Conservation (phyloP, 30 jellyfish, hydroid and myxozoan genomes). For the Clytia hemisphaerica region DNA sequence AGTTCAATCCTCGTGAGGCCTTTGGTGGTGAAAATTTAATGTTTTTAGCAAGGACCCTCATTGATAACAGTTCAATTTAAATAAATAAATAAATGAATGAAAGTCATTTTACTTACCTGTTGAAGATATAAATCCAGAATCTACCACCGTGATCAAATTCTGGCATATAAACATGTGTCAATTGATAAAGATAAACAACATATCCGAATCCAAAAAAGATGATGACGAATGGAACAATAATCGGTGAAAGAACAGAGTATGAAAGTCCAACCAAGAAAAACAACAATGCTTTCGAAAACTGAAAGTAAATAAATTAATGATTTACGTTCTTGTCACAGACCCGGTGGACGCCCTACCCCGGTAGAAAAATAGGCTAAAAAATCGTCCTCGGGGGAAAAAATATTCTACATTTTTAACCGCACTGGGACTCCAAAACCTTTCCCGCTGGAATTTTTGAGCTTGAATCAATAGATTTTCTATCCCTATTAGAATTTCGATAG, state of each 20-base stretch:
- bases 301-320: not conserved
- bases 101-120: slow-evolving; percentile 36
- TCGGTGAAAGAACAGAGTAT: slow-evolving; percentile 82
- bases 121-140: slow-evolving; percentile 74
- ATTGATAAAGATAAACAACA: slow-evolving; percentile 81
- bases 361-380: no score
- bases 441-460: no score
- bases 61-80: not conserved
- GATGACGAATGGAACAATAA: slow-evolving; percentile 60
- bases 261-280: slow-evolving; percentile 76
- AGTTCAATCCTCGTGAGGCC: no score
- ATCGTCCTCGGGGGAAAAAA: no score
- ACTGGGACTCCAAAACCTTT: no score
- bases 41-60: not conserved
- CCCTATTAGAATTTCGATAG: no score
- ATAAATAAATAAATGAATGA: not conserved
- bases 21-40: no score
- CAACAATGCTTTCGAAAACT: slow-evolving; percentile 74
- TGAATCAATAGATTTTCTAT: no score
- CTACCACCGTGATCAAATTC: slow-evolving; percentile 79
- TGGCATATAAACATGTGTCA: slow-evolving; percentile 79
- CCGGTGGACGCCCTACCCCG: no score
- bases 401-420: no score
- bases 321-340: no score
- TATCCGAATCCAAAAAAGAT: slow-evolving; percentile 54